Evolutionary conservation across 2,888 invertebrate species (phyloP), one percentile per base, ranked within the genome.

Genomic region (Steromphala cineraria): DNA sequence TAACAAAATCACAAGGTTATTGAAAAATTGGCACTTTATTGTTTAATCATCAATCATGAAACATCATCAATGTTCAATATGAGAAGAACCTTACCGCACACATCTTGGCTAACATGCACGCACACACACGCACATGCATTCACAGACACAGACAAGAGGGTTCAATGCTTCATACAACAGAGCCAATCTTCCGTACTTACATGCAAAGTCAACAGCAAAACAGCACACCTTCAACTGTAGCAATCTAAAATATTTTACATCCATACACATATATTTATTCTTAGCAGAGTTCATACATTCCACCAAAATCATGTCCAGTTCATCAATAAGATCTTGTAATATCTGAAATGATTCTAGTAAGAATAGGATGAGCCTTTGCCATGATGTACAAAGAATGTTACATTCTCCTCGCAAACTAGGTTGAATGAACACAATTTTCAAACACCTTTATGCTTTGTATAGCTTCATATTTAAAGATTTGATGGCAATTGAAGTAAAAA

Each of bases 1-100:
- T 21, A 40, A 40, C 46, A 74, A 46, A 46, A 36, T n/a, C 36
- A 75, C 52, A 21, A 53, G 7, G 21, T 53, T 21, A 52, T 46
- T 75, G 53, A 75, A 52, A 75, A 75, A 46, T 75, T 75, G 75
- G 75, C 75, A 75, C 75, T 75, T 75, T 75, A 75, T 75, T 75
- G 75, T 53, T 75, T 53, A 52, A 62, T 62, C 62, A 62, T 62
- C 62, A 62, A 67, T 5, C 46, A 8, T 46, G 10, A 46, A 46
- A 46, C 46, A 46, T 36, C 46, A 46, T 46, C 46, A 46, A 46
- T 46, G 46, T 46, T 46, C 46, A 46, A 46, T 46, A 46, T 46
- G 46, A 46, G 10, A 10, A 46, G 75, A 40, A 75, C 75, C 52
- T 75, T 75, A 75, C 52, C 52, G 75, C 75, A 52, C 24, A 52